These are phyloP conservation scores for Asteroscopus sphinx DNA, from an alignment of 2,888 invertebrate genomes.

Conservation along the genomic window DNA sequence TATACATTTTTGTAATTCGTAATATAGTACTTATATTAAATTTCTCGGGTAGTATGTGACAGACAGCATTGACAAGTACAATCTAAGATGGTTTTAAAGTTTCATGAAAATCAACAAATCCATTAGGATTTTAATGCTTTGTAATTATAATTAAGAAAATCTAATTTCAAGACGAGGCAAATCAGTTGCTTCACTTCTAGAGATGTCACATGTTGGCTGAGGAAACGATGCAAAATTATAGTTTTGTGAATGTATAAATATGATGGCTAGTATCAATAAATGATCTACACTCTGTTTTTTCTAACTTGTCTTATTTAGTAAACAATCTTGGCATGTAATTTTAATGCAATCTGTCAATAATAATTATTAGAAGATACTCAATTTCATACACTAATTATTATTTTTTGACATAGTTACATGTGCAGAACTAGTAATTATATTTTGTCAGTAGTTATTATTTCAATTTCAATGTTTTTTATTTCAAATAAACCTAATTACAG, in stretches of 20 bases:
- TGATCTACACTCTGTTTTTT: no score
- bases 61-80: slow-evolving; percentile 58
- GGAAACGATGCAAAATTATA: slow-evolving; percentile 41
- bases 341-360: no score
- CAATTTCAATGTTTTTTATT: no score
- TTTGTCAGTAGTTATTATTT: no score
- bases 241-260: slow-evolving; percentile 42
- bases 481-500: no score
- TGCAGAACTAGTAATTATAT: no score
- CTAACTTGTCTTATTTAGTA: no score
- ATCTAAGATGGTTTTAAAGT: slow-evolving; percentile 39
- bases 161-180: slow-evolving; percentile 38
- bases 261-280: slow-evolving; percentile 23
- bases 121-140: slow-evolving; percentile 42
- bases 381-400: no score
- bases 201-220: slow-evolving; percentile 53
- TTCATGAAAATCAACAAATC: slow-evolving; percentile 30
- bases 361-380: no score
- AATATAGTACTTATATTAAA: slow-evolving; percentile 38
- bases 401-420: no score
- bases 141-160: slow-evolving; percentile 55
- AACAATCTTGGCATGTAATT: no score
- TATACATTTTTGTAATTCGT: slow-evolving; percentile 19
- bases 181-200: slow-evolving; percentile 41
- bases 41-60: slow-evolving; percentile 22